These are phyloP conservation scores for Pachliopta kotzebuea DNA, from an alignment of 2,888 invertebrate genomes.

Conservation along the genomic window DNA sequence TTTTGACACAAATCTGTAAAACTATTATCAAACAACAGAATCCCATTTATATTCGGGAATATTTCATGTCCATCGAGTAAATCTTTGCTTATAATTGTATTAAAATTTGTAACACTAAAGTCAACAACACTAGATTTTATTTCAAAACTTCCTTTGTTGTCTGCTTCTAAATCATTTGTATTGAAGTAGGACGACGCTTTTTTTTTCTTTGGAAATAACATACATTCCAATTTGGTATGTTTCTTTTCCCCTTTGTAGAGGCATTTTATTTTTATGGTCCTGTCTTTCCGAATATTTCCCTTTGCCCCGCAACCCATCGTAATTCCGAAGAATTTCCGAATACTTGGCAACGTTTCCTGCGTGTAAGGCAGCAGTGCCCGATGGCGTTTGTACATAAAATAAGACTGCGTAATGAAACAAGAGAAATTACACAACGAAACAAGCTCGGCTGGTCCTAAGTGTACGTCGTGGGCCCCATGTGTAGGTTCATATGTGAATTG, in stretches of 20 bases:
- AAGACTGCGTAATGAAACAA: constrained; percentile 39
- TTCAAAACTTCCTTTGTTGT: background rate
- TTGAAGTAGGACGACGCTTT: constrained; percentile 5
- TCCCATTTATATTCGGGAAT: no score
- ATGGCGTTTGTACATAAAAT: constrained; percentile 39
- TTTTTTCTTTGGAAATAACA: constrained; percentile 37
- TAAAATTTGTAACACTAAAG: no score
- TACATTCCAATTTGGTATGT: constrained; percentile 57
- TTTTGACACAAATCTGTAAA: no score
- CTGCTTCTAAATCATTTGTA: constrained; percentile 2
- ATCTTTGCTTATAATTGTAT: no score
- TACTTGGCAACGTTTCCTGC: constrained; percentile 48
- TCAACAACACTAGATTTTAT: background rate
- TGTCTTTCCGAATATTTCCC: constrained; percentile 59
- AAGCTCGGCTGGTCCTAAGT: background rate
- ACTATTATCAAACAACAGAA: no score
- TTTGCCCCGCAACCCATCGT: constrained; percentile 45
- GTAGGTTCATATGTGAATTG: background rate
- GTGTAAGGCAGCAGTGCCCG: constrained; percentile 36
- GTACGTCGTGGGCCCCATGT: background rate
- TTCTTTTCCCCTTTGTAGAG: constrained; percentile 49
- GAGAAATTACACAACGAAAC: constrained; percentile 28
- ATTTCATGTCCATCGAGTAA: no score
- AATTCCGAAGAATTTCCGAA: constrained; percentile 54
- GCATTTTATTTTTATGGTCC: constrained; percentile 64